phyloP scores from a whole-genome alignment of 2,888 invertebrate species.

The Ashinkailepas kermadecensis region DNA sequence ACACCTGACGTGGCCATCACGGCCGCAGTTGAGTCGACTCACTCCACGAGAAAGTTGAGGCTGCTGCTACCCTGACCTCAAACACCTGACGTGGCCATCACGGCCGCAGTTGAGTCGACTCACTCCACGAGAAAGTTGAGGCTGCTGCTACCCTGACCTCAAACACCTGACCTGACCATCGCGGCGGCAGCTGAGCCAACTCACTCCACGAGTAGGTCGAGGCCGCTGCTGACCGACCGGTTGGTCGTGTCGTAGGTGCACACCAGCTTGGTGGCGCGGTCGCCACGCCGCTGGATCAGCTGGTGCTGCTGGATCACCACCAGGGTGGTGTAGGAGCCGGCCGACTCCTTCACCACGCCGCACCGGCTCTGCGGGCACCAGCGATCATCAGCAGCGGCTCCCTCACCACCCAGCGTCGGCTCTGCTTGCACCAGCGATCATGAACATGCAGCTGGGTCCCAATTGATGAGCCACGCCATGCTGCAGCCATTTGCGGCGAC shows the following conservation, averaged over 20 bases:
- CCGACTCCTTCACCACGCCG: slow-evolving; percentile 32
- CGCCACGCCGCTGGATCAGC: slow-evolving; percentile 74
- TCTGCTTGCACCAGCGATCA: too few species aligned
- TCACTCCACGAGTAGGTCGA: slow-evolving; percentile 42
- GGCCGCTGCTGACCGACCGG: slow-evolving; percentile 34
- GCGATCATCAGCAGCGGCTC: too few species aligned
- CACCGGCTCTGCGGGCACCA: slow-evolving; percentile 25
- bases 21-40: slow-evolving; percentile 40
- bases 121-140: too few species aligned
- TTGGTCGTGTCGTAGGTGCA: slow-evolving; percentile 36
- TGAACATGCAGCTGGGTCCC: too few species aligned
- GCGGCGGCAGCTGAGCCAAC: slow-evolving; percentile 39
- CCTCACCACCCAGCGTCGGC: too few species aligned
- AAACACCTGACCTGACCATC: too few species aligned
- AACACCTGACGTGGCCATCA: too few species aligned
- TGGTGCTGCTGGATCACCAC: slow-evolving; percentile 75
- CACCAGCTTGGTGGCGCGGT: slow-evolving; percentile 68
- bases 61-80: slow-evolving; percentile 34
- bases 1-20: too few species aligned
- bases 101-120: too few species aligned
- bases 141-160: too few species aligned
- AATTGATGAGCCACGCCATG: too few species aligned
- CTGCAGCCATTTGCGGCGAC: too few species aligned
- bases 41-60: slow-evolving; percentile 40
- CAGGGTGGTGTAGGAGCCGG: slow-evolving; percentile 42